These are phyloP conservation scores for Menidia beryllina DNA, from an alignment of 2,113 vertebrate genomes.

Conservation along the genomic window DNA sequence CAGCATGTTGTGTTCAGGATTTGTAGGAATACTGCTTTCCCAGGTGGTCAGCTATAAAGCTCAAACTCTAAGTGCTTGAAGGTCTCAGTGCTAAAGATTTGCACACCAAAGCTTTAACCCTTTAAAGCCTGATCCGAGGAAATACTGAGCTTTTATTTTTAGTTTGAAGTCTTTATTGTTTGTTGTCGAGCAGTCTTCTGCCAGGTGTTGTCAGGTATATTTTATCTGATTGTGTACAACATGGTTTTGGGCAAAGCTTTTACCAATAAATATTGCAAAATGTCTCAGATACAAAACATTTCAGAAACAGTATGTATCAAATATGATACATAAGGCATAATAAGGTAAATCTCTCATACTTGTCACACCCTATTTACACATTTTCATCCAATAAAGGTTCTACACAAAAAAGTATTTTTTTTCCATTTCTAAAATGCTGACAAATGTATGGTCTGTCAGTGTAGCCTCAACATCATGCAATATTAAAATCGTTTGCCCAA, in stretches of 20 bases:
- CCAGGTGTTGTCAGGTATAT: too few relatives aligned
- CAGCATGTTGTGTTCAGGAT: constrained; percentile 16
- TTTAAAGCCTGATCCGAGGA: too few relatives aligned
- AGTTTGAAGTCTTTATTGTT: too few relatives aligned
- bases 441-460: neutral
- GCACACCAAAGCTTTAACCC: neutral
- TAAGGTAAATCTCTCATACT: neutral
- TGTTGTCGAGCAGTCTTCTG: too few relatives aligned
- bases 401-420: neutral
- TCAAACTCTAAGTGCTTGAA: neutral
- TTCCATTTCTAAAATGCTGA: neutral
- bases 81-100: constrained; percentile 2
- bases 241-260: too few relatives aligned
- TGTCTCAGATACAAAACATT: too few relatives aligned
- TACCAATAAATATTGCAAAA: too few relatives aligned
- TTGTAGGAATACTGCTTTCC: neutral
- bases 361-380: neutral
- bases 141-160: too few relatives aligned
- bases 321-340: too few relatives aligned
- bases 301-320: too few relatives aligned
- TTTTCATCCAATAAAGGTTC: neutral
- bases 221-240: too few relatives aligned
- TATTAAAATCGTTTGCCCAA: neutral
- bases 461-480: neutral
- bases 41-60: neutral